Percentiles rank a stretch among this genome's conserved stretches.
phyloP scores from a whole-genome alignment of 53 echinoderm and acorn worm species.

The Arbacia lixula region DNA sequence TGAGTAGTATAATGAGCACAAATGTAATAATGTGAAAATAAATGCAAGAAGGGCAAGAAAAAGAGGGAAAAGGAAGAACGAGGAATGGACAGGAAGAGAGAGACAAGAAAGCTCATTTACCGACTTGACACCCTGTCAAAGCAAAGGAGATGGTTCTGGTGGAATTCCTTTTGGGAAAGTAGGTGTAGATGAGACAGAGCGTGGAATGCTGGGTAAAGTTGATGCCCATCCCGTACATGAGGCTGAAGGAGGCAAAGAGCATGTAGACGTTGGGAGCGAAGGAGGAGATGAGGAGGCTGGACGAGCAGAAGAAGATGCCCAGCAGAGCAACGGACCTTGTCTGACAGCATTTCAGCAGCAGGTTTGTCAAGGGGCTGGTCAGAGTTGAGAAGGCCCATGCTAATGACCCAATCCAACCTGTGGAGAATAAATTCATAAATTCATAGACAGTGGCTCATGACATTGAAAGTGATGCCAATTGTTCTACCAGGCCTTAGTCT shows the following conservation, averaged over 20 bases:
- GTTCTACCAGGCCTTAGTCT: no score
- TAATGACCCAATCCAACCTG: conserved; percentile 74
- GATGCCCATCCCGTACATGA: conserved; percentile 73
- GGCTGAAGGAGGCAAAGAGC: conserved; percentile 61
- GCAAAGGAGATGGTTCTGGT: conserved; percentile 62
- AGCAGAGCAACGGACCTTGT: conserved; percentile 49
- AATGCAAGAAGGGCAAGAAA: no score
- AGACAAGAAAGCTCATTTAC: conserved; percentile 21
- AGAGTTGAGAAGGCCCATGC: conserved; percentile 57
- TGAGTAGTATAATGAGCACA: no score
- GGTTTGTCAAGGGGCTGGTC: conserved; percentile 52
- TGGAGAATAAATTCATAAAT: no score
- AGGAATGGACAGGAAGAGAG: no score
- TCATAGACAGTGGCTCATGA: no score
- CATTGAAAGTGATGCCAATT: no score
- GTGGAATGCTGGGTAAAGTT: conserved; percentile 63
- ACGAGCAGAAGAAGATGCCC: conserved; percentile 61
- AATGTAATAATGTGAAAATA: no score
- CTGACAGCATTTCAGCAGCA: conserved; percentile 48
- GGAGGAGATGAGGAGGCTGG: conserved; percentile 66
- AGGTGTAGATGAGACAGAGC: conserved; percentile 59
- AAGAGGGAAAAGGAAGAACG: no score
- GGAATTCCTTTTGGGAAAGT: conserved; percentile 68
- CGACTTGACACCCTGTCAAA: conserved; percentile 57
- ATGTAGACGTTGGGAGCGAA: conserved; percentile 55